Evolutionary conservation across 2,113 vertebrate species (phyloP).

Genomic region (Sinocyclocheilus grahami): DNA sequence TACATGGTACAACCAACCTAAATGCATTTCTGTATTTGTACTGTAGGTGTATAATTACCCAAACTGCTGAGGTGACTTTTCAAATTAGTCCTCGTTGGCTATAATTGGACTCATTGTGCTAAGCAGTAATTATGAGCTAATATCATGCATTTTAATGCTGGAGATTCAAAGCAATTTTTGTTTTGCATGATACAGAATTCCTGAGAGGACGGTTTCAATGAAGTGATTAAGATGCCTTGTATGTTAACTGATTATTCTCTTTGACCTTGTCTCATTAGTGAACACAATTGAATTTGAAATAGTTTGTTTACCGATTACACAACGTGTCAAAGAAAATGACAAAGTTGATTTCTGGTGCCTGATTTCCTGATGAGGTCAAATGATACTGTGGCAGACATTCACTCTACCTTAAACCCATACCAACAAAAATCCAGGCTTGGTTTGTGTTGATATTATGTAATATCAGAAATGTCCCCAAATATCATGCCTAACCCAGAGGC

Average conservation of each 20-base stretch:
- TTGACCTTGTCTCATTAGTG: conserved; percentile 42
- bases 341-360: not conserved
- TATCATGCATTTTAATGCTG: conserved; percentile 45
- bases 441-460: not conserved
- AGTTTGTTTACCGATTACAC: conserved; percentile 4
- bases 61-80: conserved; percentile 63
- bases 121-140: conserved; percentile 61
- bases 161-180: conserved; percentile 54
- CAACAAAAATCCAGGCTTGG: not conserved
- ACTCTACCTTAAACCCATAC: not conserved
- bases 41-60: conserved; percentile 63
- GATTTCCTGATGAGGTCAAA: not conserved
- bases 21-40: conserved; percentile 63
- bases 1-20: conserved; percentile 36
- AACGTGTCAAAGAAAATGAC: not conserved
- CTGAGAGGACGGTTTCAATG: conserved; percentile 54
- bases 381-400: not conserved
- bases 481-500: not conserved
- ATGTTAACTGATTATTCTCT: conserved; percentile 39
- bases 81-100: conserved; percentile 66
- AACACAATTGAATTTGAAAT: conserved; percentile 23
- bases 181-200: conserved; percentile 58
- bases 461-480: not conserved
- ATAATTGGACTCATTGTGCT: conserved; percentile 69
- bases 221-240: conserved; percentile 50